Base-by-base conservation (phyloP, 2,113 vertebrate genomes). In the Ia io region DNA sequence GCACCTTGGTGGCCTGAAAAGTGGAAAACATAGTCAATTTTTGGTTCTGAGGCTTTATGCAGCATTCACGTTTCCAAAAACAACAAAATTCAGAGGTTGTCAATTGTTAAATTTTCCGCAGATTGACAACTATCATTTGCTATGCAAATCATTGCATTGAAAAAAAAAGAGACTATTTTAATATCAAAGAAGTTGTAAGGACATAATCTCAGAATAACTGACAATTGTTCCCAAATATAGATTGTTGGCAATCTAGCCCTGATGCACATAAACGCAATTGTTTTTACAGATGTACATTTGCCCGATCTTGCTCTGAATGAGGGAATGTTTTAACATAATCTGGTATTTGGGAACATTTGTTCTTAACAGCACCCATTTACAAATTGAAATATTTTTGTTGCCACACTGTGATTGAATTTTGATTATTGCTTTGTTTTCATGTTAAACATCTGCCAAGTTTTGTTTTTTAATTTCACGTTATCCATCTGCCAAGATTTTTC, bases 381-480 rank as follows among this genome's bases (percentile, higher is more conserved):
- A 77, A 76, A 78, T 13, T n/a, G 51, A 61, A 37, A 89, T 63
- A 73, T 42, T 84, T 84, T 77, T 91, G 79, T 82, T 80, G 56
- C 32, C n/a, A 42, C 32, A 44, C 74, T 63, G 49, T 35, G 82
- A 88, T 32, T 88, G n/a, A 44, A 59, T 56, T 78, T 90, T 93
- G 53, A 53, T 86, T 44, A 44, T 37, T 88, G 49, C 56, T 77
- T 74, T 71, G 83, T 92, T 90, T 96, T 82, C 77, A 18, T 18
- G 32, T 77, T 51, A 94, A 71, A 40, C 25, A 37, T 56, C 63
- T 42, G 47, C 79, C 25, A 65, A 25, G 5, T 40, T 56, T 71
- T 32, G 12, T 74, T 80, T 59, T 61, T n/a, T 70, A 94, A 65
- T 22, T 16, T 56, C n/a, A 79, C 12, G 2, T 37, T 79, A 79